Percentiles rank a stretch among this genome's conserved stretches.
Conservation (phyloP, 2,888 invertebrate genomes). For the Brachyptera risi region DNA sequence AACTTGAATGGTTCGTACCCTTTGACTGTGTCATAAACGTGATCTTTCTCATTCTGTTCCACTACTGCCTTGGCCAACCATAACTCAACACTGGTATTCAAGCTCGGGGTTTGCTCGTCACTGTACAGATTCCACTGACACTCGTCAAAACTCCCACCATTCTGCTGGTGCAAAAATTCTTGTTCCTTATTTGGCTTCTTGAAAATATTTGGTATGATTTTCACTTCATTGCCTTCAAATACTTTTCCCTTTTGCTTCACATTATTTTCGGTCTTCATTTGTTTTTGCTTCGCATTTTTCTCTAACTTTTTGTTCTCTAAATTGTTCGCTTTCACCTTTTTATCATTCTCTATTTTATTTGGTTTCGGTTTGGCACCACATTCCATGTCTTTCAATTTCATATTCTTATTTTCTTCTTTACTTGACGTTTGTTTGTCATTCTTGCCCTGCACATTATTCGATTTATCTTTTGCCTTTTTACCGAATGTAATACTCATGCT, state of each 20-base stretch:
- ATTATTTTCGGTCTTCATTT: neutral
- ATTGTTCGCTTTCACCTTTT: neutral
- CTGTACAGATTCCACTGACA: neutral
- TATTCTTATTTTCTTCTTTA: neutral
- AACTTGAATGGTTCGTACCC: neutral
- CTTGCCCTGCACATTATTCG: neutral
- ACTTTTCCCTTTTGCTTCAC: neutral
- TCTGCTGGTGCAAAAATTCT: neutral
- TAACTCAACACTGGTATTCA: slow-evolving; percentile 1
- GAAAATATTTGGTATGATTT: neutral
- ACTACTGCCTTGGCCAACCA: neutral
- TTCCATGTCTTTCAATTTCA: neutral
- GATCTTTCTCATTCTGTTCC: neutral
- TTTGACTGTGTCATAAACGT: slow-evolving; percentile 12
- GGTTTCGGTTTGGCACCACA: neutral
- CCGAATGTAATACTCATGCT: slow-evolving; percentile 18
- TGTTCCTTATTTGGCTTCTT: slow-evolving; percentile 4
- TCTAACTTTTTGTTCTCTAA: neutral
- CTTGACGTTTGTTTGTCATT: neutral
- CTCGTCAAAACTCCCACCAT: neutral
- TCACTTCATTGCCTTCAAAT: neutral
- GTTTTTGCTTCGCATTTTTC: neutral
- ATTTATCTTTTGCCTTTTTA: slow-evolving; percentile 1
- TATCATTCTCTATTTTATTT: neutral
- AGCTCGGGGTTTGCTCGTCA: neutral